Base-by-base conservation (phyloP, 2,113 vertebrate genomes). In the Puma concolor region DNA sequence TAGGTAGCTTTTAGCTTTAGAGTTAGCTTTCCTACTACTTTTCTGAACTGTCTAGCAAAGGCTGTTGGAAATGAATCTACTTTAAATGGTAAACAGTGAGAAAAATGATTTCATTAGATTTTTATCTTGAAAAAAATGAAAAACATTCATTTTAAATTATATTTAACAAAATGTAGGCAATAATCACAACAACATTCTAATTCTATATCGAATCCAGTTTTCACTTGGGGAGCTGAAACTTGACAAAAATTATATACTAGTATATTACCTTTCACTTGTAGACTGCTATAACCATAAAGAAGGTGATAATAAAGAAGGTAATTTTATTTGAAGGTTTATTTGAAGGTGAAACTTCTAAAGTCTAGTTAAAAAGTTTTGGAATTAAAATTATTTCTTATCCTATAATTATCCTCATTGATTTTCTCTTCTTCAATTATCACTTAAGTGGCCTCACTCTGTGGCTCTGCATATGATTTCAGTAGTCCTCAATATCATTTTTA, bases 51-150 rank as follows among this genome's bases (percentile, higher is more conserved):
- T 36, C 44, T 44, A 1, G 57, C 21, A 76, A 66, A 71, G 44
- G 10, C 36, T 82, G 52, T 50, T 50, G 31, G 15, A 92, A 91
- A 33, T 23, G 3, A 95, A 57, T 36, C 54, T 57, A 97, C 60
- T 63, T 81, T 54, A 95, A 95, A 74, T 44, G 38, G 44, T 27
- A 88, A 76, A 44, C 9, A 41, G 44, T 48, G 66, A 33, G 52
- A 57, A 63, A 90, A 67, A 80, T 52, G 4, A 50, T 74, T 86
- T 86, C 57, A 71, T 79, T 76, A 96, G 33, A 88, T 89, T 27
- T 57, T 94, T 90, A 87, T 76, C 33, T 88, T 92, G 79, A 97
- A 74, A 94, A 69, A 93, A 95, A 87, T 82, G 64, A 90, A 81
- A 87, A 60, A 95, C 88, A 16, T 74, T 83, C 5, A 90, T 48